Evolutionary conservation across 2,797 vertebrate genomes (phyloP), one percentile per base, ranked within the genome.

Genomic region (Hylomyscus alleni): DNA sequence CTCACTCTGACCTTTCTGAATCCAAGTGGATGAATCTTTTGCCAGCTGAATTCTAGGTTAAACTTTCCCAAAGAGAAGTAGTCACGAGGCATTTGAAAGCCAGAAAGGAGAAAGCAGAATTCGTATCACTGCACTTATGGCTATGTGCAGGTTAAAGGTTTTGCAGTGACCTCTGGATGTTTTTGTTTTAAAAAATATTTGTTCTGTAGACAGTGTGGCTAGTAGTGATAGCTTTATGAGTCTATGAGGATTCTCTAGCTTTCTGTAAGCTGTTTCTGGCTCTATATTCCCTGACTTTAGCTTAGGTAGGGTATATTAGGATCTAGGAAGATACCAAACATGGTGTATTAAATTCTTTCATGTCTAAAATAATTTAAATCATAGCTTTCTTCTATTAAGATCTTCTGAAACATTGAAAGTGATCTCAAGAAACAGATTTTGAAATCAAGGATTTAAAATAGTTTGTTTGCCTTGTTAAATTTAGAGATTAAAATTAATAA

Each of bases 401-500:
- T 12, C 13, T 20, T 93, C 83, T 83, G 40, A 95, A 56, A 94
- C 78, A 31, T 56, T 10, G 9, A 76, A 94, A 31, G 9, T 78
- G 6, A 20, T 52, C 10, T 14, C 91, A 52, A 95, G 69, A 92
- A 92, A 47, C 50, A 75, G 47, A 86, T 44, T 72, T 81, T 89
- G 72, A 88, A 88, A 81, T 81, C 37, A 60, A 88, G 17, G 26
- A 77, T 26, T 67, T 81, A 20, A 4, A 3, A 52, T 47, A 75
- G 24, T 2, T 84, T 50, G 26, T 89, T 13, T 76, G 2, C 24
- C 9, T 80, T 8, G 7, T 65, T 78, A 67, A 24, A 6, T 89
- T 47, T 91, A 40, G 29, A 86, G 29, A 95, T 92, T 92, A 89
- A 91, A 86, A 15, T 73, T n/a, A 47, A 62, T 26, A 95, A 54